These are phyloP conservation scores for Theocolax elegans DNA, from an alignment of 1,140 invertebrate species.

Conservation along the genomic window DNA sequence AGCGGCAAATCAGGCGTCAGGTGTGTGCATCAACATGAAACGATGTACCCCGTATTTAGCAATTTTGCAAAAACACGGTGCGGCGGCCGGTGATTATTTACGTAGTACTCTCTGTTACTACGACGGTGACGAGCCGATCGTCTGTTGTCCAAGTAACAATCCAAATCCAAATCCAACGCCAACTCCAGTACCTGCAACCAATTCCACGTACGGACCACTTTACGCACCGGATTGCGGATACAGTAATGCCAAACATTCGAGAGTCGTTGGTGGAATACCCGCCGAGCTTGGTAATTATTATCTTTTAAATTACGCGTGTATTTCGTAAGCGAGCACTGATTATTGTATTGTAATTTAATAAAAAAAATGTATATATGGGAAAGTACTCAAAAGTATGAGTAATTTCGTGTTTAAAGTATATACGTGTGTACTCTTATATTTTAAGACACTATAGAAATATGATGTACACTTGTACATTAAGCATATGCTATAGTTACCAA, in stretches of 20 bases:
- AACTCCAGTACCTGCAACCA: not conserved
- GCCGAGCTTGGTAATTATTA: constrained; percentile 49
- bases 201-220: constrained; percentile 37
- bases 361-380: no score
- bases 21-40: constrained; percentile 65
- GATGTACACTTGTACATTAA: no score
- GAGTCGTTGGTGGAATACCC: constrained; percentile 53
- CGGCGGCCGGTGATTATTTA: constrained; percentile 59
- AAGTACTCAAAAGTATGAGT: no score
- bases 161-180: not conserved
- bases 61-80: constrained; percentile 52
- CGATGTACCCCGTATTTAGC: constrained; percentile 63
- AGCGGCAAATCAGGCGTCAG: constrained; percentile 34
- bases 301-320: no score
- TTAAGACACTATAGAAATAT: no score
- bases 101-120: constrained; percentile 69
- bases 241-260: constrained; percentile 45
- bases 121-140: constrained; percentile 59
- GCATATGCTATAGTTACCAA: no score
- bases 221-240: constrained; percentile 52
- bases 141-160: constrained; percentile 64
- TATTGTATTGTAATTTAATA: no score
- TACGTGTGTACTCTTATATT: no score
- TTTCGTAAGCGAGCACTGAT: no score
- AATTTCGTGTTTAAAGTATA: no score